phyloP scores from a whole-genome alignment of 1,140 invertebrate species.

The Sinella curviseta region DNA sequence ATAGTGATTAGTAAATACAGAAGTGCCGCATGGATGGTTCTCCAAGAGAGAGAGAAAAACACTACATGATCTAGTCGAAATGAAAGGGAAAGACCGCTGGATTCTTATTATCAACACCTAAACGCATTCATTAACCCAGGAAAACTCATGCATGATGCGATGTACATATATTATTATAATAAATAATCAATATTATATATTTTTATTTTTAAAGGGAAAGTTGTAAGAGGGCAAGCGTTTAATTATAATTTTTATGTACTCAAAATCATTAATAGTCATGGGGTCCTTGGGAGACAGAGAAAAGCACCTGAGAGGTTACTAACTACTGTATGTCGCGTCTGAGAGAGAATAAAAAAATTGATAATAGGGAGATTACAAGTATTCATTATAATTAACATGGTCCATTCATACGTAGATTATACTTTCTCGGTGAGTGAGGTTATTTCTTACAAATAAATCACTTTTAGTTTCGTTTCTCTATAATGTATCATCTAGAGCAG shows the following conservation, averaged over 20 bases:
- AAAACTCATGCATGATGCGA: too few relatives aligned
- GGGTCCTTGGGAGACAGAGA: background rate
- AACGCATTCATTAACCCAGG: conserved; percentile 8
- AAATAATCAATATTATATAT: background rate
- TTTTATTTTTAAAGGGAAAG: background rate
- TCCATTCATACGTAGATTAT: too few relatives aligned
- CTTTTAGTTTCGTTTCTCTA: background rate
- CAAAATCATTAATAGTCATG: background rate
- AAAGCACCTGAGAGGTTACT: background rate
- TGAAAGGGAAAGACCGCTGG: conserved; percentile 1
- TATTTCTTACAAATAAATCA: background rate
- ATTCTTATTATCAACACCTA: conserved; percentile 11
- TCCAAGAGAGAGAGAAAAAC: too few relatives aligned
- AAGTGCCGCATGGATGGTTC: too few relatives aligned
- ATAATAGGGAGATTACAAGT: background rate
- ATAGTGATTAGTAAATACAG: conserved; percentile 14
- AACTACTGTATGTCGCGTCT: background rate
- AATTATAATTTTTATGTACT: conserved; percentile 7
- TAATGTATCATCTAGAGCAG: background rate
- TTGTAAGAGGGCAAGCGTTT: background rate
- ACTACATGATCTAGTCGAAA: background rate
- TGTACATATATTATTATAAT: too few relatives aligned
- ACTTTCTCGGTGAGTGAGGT: background rate
- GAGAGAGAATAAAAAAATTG: too few relatives aligned
- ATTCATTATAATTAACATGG: background rate